phyloP scores from a whole-genome alignment of 1,140 invertebrate genomes.

The Paraescarpia echinospica region DNA sequence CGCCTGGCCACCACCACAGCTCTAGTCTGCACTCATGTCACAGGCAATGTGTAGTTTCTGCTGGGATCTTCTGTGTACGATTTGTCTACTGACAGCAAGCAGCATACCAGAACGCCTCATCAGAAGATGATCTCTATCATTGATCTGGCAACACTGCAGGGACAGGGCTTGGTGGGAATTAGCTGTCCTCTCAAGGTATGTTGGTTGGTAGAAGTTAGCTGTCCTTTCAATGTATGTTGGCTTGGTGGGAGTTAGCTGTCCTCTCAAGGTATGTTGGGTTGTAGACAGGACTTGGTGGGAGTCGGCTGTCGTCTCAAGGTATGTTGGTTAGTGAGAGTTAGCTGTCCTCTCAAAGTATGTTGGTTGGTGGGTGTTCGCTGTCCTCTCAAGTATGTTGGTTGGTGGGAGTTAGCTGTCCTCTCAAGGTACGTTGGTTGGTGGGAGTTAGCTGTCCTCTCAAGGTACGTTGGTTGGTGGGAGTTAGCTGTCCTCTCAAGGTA shows the following conservation, averaged over 20 bases:
- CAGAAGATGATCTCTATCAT: conserved; percentile 1
- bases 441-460: too few species aligned
- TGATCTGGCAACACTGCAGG: neutral
- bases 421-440: neutral
- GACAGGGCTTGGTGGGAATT: neutral
- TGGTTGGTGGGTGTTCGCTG: neutral
- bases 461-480: too few species aligned
- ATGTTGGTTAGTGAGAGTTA: neutral
- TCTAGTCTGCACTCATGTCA: neutral
- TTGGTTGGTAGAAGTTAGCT: neutral
- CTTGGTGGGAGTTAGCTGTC: neutral
- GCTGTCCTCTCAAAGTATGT: neutral
- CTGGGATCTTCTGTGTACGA: neutral
- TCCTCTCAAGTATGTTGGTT: neutral
- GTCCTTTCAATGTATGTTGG: neutral
- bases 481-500: neutral
- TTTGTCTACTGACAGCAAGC: neutral
- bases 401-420: neutral
- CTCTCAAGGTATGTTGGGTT: neutral
- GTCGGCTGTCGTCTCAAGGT: neutral
- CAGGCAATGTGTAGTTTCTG: neutral
- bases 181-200: neutral
- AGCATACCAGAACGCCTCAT: neutral
- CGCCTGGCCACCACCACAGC: neutral
- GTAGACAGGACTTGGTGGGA: neutral